Percentiles rank a stretch among this genome's conserved stretches.
phyloP scores from a whole-genome alignment of 2,113 vertebrate species.

The Condylura cristata region DNA sequence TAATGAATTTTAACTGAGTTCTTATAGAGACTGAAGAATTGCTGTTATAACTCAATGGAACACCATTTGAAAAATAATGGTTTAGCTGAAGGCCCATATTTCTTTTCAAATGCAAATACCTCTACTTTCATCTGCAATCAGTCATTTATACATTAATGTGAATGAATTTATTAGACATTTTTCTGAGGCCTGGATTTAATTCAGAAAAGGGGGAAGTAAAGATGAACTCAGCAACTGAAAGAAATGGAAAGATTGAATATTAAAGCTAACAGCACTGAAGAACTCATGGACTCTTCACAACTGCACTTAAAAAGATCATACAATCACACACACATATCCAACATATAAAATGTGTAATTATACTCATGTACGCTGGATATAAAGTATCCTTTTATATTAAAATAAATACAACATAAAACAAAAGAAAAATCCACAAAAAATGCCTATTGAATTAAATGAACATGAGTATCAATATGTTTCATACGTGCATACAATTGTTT shows the following conservation, averaged over 20 bases:
- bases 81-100: constrained; percentile 71
- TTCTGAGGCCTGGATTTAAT: constrained; percentile 60
- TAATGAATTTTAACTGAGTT: constrained; percentile 5
- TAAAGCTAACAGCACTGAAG: not conserved
- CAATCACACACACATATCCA: not conserved
- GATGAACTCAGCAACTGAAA: constrained; percentile 49
- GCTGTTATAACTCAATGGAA: constrained; percentile 57
- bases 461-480: not conserved
- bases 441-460: not conserved
- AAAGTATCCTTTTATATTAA: not conserved
- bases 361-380: too few relatives aligned
- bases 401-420: not conserved
- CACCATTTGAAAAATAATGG: constrained; percentile 68
- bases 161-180: constrained; percentile 69
- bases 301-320: not conserved
- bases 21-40: constrained; percentile 51
- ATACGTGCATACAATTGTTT: not conserved
- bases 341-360: too few relatives aligned
- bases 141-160: constrained; percentile 74
- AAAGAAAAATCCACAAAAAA: not conserved
- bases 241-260: not conserved
- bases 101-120: constrained; percentile 75
- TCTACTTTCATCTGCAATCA: constrained; percentile 64
- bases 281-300: not conserved
- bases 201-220: constrained; percentile 26